Base-by-base conservation (phyloP, 2,797 vertebrate genomes). In the Falco cherrug region DNA sequence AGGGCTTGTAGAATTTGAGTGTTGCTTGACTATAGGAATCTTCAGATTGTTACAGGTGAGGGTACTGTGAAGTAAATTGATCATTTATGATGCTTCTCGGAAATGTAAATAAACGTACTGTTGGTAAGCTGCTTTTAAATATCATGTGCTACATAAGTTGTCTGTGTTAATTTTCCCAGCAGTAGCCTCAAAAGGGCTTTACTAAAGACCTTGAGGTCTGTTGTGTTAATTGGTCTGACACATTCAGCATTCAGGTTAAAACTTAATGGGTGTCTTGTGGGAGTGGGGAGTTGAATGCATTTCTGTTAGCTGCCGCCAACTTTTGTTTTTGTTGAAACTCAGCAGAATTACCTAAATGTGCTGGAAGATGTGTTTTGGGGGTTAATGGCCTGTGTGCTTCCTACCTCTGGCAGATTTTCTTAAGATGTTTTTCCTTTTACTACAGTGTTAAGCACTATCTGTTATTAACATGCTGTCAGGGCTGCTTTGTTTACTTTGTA, bases 301-400 rank as follows among this genome's bases (percentile, higher is more conserved):
- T 96, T 89, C 77, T 95, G 35, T 64, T 71, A 61, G 79, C 73
- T 70, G 70, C 1, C 3, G 75, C 84, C 61, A 64, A 37, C 51
- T 91, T 63, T 51, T 94, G 89, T 50, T 88, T 96, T 95, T 95
- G 60, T 84, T 94, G 67, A 89, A 81, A 89, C 83, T 76, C 93
- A 97, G 92, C 81, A 94, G 87, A 93, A 96, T 94, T 88, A 74
- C 73, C 75, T 78, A 76, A 92, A 87, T 89, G 77, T 85, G 92
- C 92, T 95, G 69, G 85, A 69, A 95, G 92, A 90, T 85, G 84
- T 81, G 59, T 89, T 80, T 93, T 0, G 6, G 57, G 89, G 93
- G 73, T 95, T 96, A 97, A 93, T 94, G 93, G 69, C 24, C 92
- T 78, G 17, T 93, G 84, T 56, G 79, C 94, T 96, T 93, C 87